These are phyloP conservation scores for Myrmecobius fasciatus DNA, from an alignment of 2,113 vertebrate species.

Conservation along the genomic window DNA sequence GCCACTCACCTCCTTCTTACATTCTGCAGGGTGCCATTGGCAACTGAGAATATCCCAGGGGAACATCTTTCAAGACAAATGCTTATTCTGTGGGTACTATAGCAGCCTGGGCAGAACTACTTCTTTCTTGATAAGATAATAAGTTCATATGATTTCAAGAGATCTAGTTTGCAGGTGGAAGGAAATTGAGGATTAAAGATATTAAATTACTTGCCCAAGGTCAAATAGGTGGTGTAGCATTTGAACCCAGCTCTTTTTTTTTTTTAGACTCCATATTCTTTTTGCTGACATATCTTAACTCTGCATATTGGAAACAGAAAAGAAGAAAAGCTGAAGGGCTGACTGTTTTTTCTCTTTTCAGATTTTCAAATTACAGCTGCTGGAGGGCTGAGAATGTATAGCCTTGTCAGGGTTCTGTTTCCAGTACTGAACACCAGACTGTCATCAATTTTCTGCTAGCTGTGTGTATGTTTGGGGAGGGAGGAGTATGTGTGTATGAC, in stretches of 20 bases:
- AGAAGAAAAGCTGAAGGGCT: not conserved
- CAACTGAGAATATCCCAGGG: not conserved
- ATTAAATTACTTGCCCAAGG: not conserved
- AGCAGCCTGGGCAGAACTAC: not conserved
- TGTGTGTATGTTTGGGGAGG: not conserved
- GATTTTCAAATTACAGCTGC: conserved; percentile 33
- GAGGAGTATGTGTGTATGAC: not conserved
- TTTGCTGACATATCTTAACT: not conserved
- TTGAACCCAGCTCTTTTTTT: not conserved
- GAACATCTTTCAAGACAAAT: not conserved
- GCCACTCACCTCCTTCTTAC: not conserved
- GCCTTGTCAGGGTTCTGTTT: conserved; percentile 20
- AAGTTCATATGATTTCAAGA: not conserved
- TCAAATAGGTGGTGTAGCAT: not conserved
- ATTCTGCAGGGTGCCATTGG: not conserved
- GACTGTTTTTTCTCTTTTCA: conserved; percentile 16
- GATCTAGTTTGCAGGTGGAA: not conserved
- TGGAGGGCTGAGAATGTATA: not conserved
- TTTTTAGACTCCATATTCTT: not conserved
- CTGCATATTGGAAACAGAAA: not conserved
- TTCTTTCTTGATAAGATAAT: not conserved
- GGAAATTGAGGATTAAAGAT: not conserved
- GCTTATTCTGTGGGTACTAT: not conserved
- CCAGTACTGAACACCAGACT: conserved; percentile 39
- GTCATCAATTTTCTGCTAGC: conserved; percentile 35